These are phyloP conservation scores for Lepisosteus osseus DNA, from an alignment of 2,113 vertebrate genomes.

Conservation along the genomic window DNA sequence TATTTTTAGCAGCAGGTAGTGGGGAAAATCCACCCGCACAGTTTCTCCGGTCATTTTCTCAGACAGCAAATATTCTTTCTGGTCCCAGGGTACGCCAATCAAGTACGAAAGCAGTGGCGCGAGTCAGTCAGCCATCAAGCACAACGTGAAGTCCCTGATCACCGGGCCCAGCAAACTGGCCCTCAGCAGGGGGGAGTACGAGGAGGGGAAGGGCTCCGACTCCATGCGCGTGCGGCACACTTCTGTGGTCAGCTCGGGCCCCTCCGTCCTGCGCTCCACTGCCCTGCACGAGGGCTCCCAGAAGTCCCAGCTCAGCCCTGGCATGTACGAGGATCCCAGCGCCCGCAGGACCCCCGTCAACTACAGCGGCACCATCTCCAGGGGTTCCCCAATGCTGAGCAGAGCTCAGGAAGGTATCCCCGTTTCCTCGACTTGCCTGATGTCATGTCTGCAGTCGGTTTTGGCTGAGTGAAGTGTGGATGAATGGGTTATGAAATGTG, in stretches of 20 bases:
- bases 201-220: constrained; percentile 80
- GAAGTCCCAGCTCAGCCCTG: constrained; percentile 90
- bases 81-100: constrained; percentile 80
- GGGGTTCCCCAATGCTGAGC: constrained; percentile 88
- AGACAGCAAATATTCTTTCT: background rate
- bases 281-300: constrained; percentile 77
- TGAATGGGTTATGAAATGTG: background rate
- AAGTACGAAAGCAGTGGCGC: constrained; percentile 76
- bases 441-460: background rate
- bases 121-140: constrained; percentile 87
- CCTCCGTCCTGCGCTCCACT: constrained; percentile 91
- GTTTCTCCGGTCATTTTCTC: background rate
- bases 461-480: background rate
- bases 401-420: constrained; percentile 78
- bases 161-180: constrained; percentile 84
- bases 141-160: constrained; percentile 96
- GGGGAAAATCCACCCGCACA: too few species aligned
- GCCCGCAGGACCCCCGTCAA: constrained; percentile 90
- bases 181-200: constrained; percentile 81
- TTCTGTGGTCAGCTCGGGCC: constrained; percentile 88
- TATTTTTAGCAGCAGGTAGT: too few species aligned
- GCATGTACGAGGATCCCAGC: constrained; percentile 89
- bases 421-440: background rate
- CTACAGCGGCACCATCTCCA: constrained; percentile 81
- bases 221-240: constrained; percentile 80